Evolutionary conservation across 2,113 vertebrate species (phyloP).

Genomic region (Macquaria australasica): DNA sequence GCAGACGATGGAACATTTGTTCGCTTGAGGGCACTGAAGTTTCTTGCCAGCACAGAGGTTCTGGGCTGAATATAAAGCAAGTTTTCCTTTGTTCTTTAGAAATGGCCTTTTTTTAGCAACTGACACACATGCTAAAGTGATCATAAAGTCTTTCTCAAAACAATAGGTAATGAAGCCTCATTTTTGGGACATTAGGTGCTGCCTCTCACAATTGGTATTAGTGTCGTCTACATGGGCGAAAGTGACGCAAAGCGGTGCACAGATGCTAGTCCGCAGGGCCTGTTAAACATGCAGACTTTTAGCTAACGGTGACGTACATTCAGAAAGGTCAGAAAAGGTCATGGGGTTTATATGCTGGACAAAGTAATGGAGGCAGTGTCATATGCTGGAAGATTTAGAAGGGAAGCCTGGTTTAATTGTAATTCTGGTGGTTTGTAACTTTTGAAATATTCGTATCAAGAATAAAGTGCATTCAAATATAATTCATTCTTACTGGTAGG

Average conservation of each 20-base stretch:
- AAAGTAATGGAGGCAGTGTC: conserved; percentile 25
- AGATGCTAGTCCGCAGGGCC: conserved; percentile 76
- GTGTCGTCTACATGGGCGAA: conserved; percentile 14
- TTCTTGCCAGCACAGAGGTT: conserved; percentile 69
- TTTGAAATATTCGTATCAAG: background rate
- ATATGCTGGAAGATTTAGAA: conserved; percentile 18
- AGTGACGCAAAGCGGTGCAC: conserved; percentile 53
- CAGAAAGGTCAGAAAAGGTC: conserved; percentile 80
- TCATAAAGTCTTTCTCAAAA: conserved; percentile 23
- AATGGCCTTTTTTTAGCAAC: conserved; percentile 55
- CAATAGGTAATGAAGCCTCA: conserved; percentile 1
- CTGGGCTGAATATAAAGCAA: conserved; percentile 76
- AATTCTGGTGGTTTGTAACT: background rate
- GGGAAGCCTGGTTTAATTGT: background rate
- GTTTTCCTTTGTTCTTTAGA: conserved; percentile 55
- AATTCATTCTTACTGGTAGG: background rate
- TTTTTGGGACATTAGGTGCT: conserved; percentile 38
- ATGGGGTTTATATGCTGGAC: conserved; percentile 42
- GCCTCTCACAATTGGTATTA: conserved; percentile 36
- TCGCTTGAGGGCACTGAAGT: conserved; percentile 79
- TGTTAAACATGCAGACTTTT: conserved; percentile 66
- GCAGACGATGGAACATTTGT: conserved; percentile 82
- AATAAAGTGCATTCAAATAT: background rate
- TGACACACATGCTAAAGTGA: conserved; percentile 36
- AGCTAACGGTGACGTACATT: conserved; percentile 48